These are phyloP conservation scores for Montipora cactus DNA, from an alignment of 64 coral and sea anemone genomes.

Conservation along the genomic window DNA sequence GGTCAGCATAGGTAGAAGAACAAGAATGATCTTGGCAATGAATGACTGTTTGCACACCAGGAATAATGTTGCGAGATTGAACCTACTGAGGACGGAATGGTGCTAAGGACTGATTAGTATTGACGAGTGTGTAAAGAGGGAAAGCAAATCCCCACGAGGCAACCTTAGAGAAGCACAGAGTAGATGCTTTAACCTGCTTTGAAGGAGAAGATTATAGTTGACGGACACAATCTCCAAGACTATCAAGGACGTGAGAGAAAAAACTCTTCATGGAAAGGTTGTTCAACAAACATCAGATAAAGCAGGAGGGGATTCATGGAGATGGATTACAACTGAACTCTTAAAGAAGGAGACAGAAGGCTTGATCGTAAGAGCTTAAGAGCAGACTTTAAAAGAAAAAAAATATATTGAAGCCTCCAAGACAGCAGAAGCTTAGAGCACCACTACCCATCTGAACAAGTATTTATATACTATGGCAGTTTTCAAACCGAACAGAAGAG, in stretches of 20 bases:
- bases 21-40: slow-evolving; percentile 38
- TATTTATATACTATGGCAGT: too few species aligned
- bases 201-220: neutral
- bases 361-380: neutral
- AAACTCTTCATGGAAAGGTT: neutral
- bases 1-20: slow-evolving; percentile 9
- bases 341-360: slow-evolving; percentile 16
- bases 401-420: too few species aligned
- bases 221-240: neutral
- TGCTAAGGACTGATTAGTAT: neutral
- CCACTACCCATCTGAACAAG: too few species aligned
- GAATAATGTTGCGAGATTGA: neutral
- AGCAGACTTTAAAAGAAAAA: neutral
- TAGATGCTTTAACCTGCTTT: neutral
- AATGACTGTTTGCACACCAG: slow-evolving; percentile 15
- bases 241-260: slow-evolving; percentile 10
- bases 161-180: neutral
- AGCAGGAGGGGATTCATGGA: neutral
- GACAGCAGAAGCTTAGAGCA: too few species aligned
- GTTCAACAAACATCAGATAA: neutral
- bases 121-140: slow-evolving; percentile 15
- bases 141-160: neutral
- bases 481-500: too few species aligned
- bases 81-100: slow-evolving; percentile 5
- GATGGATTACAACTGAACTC: neutral